Percentiles rank a stretch among this genome's conserved stretches.
These are phyloP conservation scores for Amblyjoppa fuscipennis DNA, from an alignment of 2,888 invertebrate species.

Conservation along the genomic window DNA sequence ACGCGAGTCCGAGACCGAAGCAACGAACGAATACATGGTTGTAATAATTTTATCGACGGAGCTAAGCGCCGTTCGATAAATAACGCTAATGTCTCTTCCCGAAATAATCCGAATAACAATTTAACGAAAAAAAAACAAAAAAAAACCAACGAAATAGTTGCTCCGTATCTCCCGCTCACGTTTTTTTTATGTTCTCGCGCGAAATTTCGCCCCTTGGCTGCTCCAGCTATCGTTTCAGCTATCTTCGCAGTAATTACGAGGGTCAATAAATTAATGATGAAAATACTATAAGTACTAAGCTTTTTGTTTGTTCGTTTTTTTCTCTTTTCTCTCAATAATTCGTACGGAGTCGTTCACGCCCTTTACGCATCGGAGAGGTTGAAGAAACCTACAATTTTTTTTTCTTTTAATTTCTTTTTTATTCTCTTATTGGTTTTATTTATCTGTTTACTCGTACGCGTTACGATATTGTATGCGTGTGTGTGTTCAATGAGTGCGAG, in stretches of 20 bases:
- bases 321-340: conserved; percentile 28
- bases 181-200: conserved; percentile 29
- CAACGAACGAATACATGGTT: conserved; percentile 69
- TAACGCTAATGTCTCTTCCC: conserved; percentile 76
- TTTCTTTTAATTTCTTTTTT: conserved; percentile 19
- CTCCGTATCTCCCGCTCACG: conserved; percentile 40
- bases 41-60: conserved; percentile 75
- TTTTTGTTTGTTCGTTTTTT: conserved; percentile 58
- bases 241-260: conserved; percentile 71
- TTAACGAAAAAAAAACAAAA: conserved; percentile 55
- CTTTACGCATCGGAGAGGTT: conserved; percentile 37
- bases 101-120: conserved; percentile 77
- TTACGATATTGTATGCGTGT: conserved; percentile 7
- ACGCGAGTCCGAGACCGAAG: conserved; percentile 34
- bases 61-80: conserved; percentile 77
- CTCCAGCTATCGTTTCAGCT: conserved; percentile 35
- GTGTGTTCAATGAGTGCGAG: conserved; percentile 14
- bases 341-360: conserved; percentile 48
- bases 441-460: conserved; percentile 26
- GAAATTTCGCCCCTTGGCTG: conserved; percentile 28
- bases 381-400: conserved; percentile 34
- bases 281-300: conserved; percentile 83
- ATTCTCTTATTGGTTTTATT: conserved; percentile 31
- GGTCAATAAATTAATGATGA: conserved; percentile 83
- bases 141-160: conserved; percentile 34